Conservation (phyloP, 2,888 invertebrate species). For the Aelia acuminata region DNA sequence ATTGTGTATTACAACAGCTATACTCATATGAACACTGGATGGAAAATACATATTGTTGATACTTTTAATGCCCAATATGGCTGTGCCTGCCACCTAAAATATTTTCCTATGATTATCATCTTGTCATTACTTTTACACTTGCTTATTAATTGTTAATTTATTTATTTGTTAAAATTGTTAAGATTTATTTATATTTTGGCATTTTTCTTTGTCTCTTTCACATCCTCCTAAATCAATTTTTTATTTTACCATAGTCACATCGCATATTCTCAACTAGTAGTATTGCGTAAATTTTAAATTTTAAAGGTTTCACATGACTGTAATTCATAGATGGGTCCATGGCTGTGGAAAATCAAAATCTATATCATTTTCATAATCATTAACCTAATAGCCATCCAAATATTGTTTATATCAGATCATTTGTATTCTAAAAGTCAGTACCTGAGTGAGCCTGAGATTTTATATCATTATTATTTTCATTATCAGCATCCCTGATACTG, state of each 20-base stretch:
- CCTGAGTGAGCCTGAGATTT: no score
- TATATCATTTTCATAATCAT: no score
- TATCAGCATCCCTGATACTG: no score
- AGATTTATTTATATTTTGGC: slow-evolving; percentile 17
- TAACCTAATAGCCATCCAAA: no score
- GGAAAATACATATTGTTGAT: slow-evolving; percentile 92
- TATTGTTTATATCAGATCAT: no score
- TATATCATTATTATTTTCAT: no score
- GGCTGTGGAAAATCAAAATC: no score
- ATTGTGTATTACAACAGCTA: slow-evolving; percentile 94
- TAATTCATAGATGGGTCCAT: no score
- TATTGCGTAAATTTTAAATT: background rate
- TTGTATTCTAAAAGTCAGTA: no score
- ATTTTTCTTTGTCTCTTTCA: slow-evolving; percentile 2
- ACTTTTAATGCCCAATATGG: slow-evolving; percentile 71
- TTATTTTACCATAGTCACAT: background rate
- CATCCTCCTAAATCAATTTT: background rate
- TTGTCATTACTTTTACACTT: slow-evolving; percentile 46
- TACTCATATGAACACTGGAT: slow-evolving; percentile 95
- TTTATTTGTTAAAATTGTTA: slow-evolving; percentile 55
- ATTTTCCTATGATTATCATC: slow-evolving; percentile 50
- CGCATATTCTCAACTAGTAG: background rate
- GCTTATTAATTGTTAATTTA: slow-evolving; percentile 58
- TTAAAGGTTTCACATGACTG: background rate
- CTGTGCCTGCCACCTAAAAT: slow-evolving; percentile 39